Base-by-base conservation (phyloP, 2,113 vertebrate genomes). In the Nerophis lumbriciformis region DNA sequence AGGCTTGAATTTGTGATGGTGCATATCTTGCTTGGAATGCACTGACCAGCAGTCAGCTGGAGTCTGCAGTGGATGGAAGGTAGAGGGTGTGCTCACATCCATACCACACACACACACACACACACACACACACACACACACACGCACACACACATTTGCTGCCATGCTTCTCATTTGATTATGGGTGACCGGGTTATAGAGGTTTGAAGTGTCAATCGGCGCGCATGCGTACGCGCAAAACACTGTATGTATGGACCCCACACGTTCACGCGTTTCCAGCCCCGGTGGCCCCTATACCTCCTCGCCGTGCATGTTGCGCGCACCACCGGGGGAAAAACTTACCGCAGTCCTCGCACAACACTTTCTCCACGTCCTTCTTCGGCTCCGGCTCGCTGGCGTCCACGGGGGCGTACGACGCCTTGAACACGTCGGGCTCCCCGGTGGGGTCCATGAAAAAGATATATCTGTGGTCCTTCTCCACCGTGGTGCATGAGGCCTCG, bases 391-490 rank as follows among this genome's bases (percentile, higher is more conserved):
- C 87, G 86, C 88, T 91, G 81, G 94, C 93, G 76, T 94, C 93
- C 75, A 95, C 80, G 21, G 95, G 95, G 74, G 95, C 94, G 88
- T 93, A 96, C 64, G 94, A 94, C 67, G 94, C 92, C 83, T 91
- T 94, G 91, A 94, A 97, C 66, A 96, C 93, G 65, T 92, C 86
- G 68, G 94, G 94, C 75, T 96, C 91, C 76, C 93, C 92, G 14
- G 95, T 95, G 77, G 94, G 94, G 91, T 95, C 94, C 92, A 97
- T 94, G 90, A 97, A 97, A 88, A 97, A 97, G 85, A 97, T 94
- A 84, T 97, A 97, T 89, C 92, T 93, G 89, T 93, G 93, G 92
- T 95, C 92, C 90, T 93, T 93, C 88, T 95, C 92, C 85, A 96
- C 93, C 82, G 89, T 88, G 83, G 89, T 90, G 90, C 93, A 94